phyloP scores from a whole-genome alignment of 2,113 vertebrate genomes.

The Columba janthina region DNA sequence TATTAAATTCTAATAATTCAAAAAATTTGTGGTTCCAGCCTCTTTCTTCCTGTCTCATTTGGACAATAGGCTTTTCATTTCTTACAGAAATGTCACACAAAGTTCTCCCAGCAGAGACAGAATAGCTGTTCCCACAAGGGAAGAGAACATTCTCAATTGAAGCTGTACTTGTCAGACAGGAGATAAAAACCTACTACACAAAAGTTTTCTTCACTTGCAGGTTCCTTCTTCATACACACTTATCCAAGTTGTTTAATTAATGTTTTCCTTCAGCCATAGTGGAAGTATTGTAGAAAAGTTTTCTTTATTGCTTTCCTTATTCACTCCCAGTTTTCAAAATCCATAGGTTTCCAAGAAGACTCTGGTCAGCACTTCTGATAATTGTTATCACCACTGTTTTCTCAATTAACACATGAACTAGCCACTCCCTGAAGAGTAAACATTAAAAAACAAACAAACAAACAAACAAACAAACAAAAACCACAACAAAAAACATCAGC shows the following conservation, averaged over 20 bases:
- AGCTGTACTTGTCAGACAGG: background rate
- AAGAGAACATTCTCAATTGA: background rate
- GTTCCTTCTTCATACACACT: background rate
- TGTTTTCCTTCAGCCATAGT: background rate
- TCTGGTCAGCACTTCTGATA: background rate
- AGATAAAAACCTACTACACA: background rate
- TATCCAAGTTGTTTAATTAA: background rate
- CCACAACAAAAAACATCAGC: background rate
- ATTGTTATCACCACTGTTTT: background rate
- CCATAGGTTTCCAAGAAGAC: background rate
- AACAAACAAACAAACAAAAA: too few relatives aligned
- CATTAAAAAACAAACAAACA: background rate
- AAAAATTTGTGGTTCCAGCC: background rate
- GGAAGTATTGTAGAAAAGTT: background rate
- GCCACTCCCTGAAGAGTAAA: background rate
- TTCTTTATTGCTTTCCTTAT: background rate
- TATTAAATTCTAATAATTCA: background rate
- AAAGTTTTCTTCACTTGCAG: background rate
- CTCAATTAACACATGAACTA: background rate
- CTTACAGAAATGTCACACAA: background rate
- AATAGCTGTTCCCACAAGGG: background rate
- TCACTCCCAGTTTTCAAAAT: background rate
- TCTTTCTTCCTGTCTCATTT: background rate
- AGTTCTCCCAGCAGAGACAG: background rate
- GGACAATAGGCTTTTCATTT: background rate